Base-by-base conservation (phyloP, 2,888 invertebrate species). In the Plagodis pulveraria region DNA sequence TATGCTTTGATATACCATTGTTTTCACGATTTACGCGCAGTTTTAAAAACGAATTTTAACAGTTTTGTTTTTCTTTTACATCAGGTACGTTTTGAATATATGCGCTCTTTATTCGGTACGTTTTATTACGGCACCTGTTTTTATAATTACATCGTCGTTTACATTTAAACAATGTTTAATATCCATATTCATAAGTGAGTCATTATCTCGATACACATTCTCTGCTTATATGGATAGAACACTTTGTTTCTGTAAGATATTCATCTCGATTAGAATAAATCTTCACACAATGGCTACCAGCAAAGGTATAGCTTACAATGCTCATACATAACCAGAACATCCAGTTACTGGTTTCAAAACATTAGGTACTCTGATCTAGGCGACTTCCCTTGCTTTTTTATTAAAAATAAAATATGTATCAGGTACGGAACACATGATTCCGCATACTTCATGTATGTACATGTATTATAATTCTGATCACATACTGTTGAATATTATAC, bases 361-460 rank as follows among this genome's bases (percentile, higher is more conserved):
- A 35, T 11, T 60, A 34, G 22, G 40, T 33, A 7, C 22, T 22
- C 4, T 22, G 22, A 22, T 2, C 22, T 22, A 22, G 22, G 22
- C 70, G 58, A 62, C 36, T 69, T 72, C 77, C 67, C 69, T 73
- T 74, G 71, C 70, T 69, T 62, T 22, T 66, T 71, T 72, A 73
- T 63, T 22, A 69, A 68, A n/a, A 67, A 69, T 74, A 73, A 76
- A 72, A 65, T 50, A 58, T 66, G 45, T 55, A 66, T 65, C 72
- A 66, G 73, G 81, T 76, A 66, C 76, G 77, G 77, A 74, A 74
- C 72, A 67, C 67, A 65, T 57, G 65, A 74, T 84, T 84, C 84
- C 84, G 80, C 81, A 80, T 82, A 77, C 74, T 71, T 70, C 9
- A 9, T 36, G 8, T 10, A 40, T 40, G 40, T 40, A 40, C 9